Conservation (phyloP, 2,888 invertebrate genomes). For the Agrochola litura region DNA sequence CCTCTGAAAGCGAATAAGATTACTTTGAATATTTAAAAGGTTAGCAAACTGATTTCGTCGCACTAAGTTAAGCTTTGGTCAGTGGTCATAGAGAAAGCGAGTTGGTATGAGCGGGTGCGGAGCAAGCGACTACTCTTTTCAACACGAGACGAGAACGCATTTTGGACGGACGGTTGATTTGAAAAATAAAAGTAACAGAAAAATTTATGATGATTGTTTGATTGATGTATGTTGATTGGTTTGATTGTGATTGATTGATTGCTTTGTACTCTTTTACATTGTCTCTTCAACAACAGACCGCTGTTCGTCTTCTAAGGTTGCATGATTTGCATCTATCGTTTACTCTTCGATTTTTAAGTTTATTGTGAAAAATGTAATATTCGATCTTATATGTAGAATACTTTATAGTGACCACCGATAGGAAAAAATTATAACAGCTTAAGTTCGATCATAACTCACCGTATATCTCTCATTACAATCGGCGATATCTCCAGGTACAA, state of each 20-base stretch:
- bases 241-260: not conserved
- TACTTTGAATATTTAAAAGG: constrained; percentile 54
- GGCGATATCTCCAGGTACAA: not conserved
- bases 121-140: not conserved
- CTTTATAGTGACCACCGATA: not conserved
- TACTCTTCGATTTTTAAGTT: not conserved
- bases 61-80: constrained; percentile 17
- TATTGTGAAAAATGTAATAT: not conserved
- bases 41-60: constrained; percentile 46
- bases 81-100: not conserved
- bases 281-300: not conserved
- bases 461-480: not conserved
- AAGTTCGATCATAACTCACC: not conserved
- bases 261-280: not conserved
- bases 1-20: constrained; percentile 48
- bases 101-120: not conserved
- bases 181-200: not conserved
- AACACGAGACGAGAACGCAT: not conserved
- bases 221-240: not conserved
- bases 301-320: not conserved
- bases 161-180: not conserved
- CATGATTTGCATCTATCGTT: not conserved
- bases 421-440: not conserved
- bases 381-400: not conserved
- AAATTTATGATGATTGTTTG: no score